phyloP scores from a whole-genome alignment of 2,113 vertebrate genomes.

The Lonchura striata region DNA sequence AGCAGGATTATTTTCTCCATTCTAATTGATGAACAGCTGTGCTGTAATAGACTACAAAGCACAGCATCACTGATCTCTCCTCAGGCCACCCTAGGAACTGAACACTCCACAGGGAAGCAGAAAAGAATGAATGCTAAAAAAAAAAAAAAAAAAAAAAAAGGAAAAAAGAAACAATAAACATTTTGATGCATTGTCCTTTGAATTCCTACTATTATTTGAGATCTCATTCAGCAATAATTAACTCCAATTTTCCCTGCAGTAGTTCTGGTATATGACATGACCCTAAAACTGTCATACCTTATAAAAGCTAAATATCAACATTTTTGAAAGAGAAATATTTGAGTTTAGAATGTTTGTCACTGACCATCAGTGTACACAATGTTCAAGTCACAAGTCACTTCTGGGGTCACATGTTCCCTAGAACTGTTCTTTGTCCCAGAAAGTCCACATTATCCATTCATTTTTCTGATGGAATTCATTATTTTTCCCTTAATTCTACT shows the following conservation, averaged over 20 bases:
- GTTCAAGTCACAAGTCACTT: neutral
- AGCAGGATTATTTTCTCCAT: constrained; percentile 67
- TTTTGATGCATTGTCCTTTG: neutral
- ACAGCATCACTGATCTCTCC: constrained; percentile 71
- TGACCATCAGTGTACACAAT: neutral
- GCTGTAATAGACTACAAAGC: constrained; percentile 67
- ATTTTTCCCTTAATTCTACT: neutral
- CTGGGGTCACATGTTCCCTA: neutral
- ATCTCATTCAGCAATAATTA: neutral
- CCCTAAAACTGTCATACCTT: neutral
- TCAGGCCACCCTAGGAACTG: constrained; percentile 68
- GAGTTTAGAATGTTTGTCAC: neutral
- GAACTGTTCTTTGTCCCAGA: neutral
- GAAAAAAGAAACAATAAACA: neutral
- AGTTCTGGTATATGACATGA: neutral
- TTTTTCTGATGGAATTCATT: neutral
- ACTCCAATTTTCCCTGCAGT: constrained; percentile 5
- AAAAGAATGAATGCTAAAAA: neutral
- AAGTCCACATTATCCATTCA: neutral
- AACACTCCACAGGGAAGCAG: constrained; percentile 62
- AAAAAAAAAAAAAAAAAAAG: too few species aligned
- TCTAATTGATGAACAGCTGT: constrained; percentile 74
- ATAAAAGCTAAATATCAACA: neutral
- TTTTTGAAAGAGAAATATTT: neutral
- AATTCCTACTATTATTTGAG: neutral